Conservation (phyloP, 2,113 vertebrate genomes). For the Aegithalos caudatus region DNA sequence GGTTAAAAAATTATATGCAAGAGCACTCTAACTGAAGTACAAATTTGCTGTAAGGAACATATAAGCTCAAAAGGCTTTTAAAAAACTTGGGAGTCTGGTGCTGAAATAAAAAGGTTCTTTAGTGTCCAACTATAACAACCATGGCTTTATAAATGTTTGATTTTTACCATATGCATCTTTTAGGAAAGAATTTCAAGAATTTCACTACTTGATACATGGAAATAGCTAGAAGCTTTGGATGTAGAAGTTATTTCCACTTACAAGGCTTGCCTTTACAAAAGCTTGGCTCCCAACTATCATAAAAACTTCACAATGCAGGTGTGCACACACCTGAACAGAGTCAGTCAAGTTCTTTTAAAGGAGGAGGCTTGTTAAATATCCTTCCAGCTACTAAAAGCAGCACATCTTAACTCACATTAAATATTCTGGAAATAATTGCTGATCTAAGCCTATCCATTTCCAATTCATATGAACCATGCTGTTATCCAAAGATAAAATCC, state of each 20-base stretch:
- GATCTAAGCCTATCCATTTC: not conserved
- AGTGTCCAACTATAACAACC: not conserved
- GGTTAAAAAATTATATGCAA: not conserved
- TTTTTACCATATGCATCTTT: not conserved
- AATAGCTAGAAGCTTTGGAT: not conserved
- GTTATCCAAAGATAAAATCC: not conserved
- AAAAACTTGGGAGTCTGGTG: not conserved
- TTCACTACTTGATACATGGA: not conserved
- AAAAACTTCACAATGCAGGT: not conserved
- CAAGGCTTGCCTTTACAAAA: not conserved
- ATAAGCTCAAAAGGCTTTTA: not conserved
- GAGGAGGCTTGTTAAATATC: accelerated
- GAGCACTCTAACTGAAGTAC: not conserved
- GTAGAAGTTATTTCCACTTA: not conserved
- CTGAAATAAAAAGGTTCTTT: not conserved
- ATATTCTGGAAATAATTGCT: not conserved
- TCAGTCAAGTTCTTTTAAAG: not conserved
- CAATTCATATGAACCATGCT: accelerated
- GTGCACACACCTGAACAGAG: not conserved
- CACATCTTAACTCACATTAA: not conserved
- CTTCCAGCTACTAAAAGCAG: not conserved
- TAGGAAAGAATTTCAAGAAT: not conserved
- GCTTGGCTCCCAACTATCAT: not conserved
- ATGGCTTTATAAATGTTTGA: not conserved
- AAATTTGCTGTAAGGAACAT: not conserved